A percentile compares a stretch with the other conserved stretches of the same genome.
Evolutionary conservation across 2,888 invertebrate species (phyloP).

Genomic region (Frankliniella intonsa): DNA sequence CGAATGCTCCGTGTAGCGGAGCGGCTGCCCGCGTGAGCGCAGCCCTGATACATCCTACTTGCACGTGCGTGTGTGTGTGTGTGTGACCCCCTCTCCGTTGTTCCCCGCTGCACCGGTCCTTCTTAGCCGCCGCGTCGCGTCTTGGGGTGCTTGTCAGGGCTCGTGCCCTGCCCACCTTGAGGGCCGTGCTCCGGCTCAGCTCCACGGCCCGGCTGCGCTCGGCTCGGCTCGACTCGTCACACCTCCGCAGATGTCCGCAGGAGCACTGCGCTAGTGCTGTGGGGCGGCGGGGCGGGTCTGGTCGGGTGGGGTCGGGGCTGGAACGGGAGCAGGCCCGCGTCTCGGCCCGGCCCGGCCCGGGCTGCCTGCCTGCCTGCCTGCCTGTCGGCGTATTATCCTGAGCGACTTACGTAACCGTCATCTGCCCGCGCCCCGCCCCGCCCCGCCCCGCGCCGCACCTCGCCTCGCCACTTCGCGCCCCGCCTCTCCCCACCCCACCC

Average conservation of each 20-base stretch:
- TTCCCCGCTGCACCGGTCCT: background rate
- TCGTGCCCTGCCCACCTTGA: background rate
- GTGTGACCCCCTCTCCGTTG: background rate
- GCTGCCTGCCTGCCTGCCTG: background rate
- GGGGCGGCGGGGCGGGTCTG: background rate
- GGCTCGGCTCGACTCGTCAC: background rate
- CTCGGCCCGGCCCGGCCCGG: background rate
- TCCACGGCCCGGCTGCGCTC: background rate
- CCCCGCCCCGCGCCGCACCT: background rate
- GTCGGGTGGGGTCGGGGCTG: background rate
- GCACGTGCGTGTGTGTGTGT: background rate
- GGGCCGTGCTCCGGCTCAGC: background rate
- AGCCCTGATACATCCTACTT: no score
- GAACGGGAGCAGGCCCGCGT: background rate
- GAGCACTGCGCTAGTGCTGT: background rate
- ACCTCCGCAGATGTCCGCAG: background rate
- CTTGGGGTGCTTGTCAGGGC: background rate
- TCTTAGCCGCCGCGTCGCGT: background rate
- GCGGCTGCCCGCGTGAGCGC: no score
- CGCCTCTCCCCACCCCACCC: no score
- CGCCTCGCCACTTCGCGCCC: background rate
- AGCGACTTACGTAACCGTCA: background rate
- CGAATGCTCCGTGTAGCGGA: no score
- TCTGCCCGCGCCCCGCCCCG: background rate
- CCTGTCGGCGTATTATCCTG: background rate